Conservation (phyloP, 2,888 invertebrate genomes). For the Aleiodes testaceus region DNA sequence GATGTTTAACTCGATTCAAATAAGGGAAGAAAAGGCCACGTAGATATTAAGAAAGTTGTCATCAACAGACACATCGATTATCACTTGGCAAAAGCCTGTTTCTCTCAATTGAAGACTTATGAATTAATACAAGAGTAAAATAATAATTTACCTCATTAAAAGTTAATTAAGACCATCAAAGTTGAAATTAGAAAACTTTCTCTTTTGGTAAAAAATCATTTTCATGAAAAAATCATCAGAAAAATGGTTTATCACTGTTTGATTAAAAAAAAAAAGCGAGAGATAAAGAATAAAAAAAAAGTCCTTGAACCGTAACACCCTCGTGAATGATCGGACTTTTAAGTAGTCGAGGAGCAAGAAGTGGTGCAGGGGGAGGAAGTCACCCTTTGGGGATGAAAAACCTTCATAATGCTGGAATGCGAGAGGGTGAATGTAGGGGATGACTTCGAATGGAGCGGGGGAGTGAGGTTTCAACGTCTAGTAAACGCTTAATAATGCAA, state of each 20-base stretch:
- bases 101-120: constrained; percentile 15
- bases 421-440: constrained; percentile 54
- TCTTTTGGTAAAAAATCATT: no score
- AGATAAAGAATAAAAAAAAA: constrained; percentile 1
- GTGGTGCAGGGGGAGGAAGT: constrained; percentile 40
- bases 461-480: constrained; percentile 5
- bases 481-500: constrained; percentile 71
- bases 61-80: constrained; percentile 53
- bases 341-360: constrained; percentile 28
- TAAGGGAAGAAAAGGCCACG: neutral
- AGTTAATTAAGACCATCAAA: no score
- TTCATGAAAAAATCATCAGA: no score
- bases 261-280: neutral
- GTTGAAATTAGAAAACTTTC: no score
- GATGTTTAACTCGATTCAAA: constrained; percentile 51
- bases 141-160: neutral
- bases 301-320: constrained; percentile 7
- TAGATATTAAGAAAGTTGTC: constrained; percentile 59
- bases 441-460: constrained; percentile 43
- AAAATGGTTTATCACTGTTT: neutral
- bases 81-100: constrained; percentile 4
- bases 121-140: no score
- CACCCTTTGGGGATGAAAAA: constrained; percentile 63
- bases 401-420: constrained; percentile 71
- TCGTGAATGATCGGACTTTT: constrained; percentile 39